A percentile compares a stretch with the other conserved stretches of the same genome.
Conservation (phyloP, 2,113 vertebrate species). For the Sander lucioperca region DNA sequence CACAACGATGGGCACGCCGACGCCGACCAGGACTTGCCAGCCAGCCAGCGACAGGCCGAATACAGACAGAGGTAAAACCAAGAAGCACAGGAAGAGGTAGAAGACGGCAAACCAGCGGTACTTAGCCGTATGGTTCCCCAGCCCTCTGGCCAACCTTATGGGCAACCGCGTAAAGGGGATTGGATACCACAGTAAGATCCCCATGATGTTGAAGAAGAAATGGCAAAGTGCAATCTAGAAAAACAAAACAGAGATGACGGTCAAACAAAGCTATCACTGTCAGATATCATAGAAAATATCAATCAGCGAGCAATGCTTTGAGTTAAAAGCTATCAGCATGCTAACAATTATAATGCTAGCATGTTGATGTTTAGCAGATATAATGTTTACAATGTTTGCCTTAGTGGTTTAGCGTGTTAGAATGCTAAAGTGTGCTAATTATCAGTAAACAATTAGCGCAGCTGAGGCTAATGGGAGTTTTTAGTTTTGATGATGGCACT, state of each 20-base stretch:
- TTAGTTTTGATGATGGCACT: not conserved
- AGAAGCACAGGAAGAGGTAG: slow-evolving; percentile 91
- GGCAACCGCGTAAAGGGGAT: slow-evolving; percentile 91
- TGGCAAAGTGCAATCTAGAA: slow-evolving; percentile 95
- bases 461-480: not conserved
- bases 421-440: not conserved
- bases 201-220: slow-evolving; percentile 97
- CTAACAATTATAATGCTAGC: not conserved
- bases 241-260: slow-evolving; percentile 28
- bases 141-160: slow-evolving; percentile 88
- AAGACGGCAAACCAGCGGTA: slow-evolving; percentile 96
- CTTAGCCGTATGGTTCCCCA: slow-evolving; percentile 89
- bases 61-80: slow-evolving; percentile 87
- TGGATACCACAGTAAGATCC: slow-evolving; percentile 94
- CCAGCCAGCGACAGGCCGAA: slow-evolving; percentile 93
- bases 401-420: not conserved
- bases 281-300: not conserved
- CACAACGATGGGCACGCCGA: slow-evolving; percentile 85
- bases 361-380: not conserved
- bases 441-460: too few relatives aligned
- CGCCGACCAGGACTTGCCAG: slow-evolving; percentile 91
- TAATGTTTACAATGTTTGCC: not conserved
- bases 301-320: not conserved
- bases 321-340: not conserved
- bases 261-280: not conserved